Percentiles rank a stretch among this genome's conserved stretches.
Conservation (phyloP, 2,797 vertebrate genomes). For the Petrocephalus sullivani region DNA sequence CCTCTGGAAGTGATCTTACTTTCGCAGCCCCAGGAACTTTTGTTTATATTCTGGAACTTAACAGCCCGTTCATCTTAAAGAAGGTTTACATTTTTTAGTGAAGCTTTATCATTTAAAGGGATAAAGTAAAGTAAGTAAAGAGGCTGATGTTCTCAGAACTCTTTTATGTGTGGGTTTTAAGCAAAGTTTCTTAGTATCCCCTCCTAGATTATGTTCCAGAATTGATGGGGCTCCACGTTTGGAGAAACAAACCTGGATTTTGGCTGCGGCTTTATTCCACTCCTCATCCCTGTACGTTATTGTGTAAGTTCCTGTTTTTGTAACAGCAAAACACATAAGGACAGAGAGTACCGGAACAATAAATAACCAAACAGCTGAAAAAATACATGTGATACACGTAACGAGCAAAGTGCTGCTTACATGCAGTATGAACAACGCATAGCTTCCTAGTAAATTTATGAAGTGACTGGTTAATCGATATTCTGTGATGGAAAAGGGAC, state of each 20-base stretch:
- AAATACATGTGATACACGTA: background rate
- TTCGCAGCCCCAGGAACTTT: background rate
- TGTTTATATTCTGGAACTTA: background rate
- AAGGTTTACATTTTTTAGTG: background rate
- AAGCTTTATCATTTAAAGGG: background rate
- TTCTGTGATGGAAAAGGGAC: background rate
- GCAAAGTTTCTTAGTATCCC: background rate
- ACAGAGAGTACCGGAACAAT: background rate
- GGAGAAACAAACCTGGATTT: background rate
- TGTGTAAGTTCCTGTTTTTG: background rate
- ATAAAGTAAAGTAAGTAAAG: background rate
- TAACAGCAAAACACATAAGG: slow-evolving; percentile 1
- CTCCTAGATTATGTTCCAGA: background rate
- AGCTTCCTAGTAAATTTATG: background rate
- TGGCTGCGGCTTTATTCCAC: background rate
- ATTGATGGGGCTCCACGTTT: background rate
- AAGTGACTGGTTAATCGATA: background rate
- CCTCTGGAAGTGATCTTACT: background rate
- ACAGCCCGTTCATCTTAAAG: background rate
- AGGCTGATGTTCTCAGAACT: background rate
- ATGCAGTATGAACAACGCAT: background rate
- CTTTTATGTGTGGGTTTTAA: background rate
- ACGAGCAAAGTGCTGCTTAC: background rate
- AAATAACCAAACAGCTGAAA: background rate
- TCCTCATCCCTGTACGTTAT: background rate